Percentiles rank a stretch among this genome's conserved stretches.
These are phyloP conservation scores for Zhuqinia jingwanae DNA, from an alignment of 2,888 invertebrate species.

Conservation along the genomic window DNA sequence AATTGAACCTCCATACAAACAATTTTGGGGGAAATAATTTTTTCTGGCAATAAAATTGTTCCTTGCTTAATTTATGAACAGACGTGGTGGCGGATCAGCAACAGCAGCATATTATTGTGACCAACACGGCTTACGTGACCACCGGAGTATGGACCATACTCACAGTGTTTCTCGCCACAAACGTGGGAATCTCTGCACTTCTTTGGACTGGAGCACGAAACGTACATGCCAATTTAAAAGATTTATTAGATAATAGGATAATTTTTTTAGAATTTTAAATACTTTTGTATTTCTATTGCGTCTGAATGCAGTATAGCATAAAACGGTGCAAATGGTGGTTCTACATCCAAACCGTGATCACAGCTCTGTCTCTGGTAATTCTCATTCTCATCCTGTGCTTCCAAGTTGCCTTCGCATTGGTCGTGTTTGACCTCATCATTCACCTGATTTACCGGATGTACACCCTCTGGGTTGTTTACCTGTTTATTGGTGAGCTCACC, in stretches of 20 bases:
- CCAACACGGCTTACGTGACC: conserved; percentile 54
- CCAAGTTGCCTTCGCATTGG: conserved; percentile 70
- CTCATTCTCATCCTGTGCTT: conserved; percentile 74
- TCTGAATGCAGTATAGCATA: conserved; percentile 74
- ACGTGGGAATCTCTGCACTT: conserved; percentile 70
- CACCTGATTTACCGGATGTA: conserved; percentile 75
- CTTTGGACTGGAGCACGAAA: conserved; percentile 69
- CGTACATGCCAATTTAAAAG: conserved; percentile 50
- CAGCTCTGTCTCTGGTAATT: conserved; percentile 62
- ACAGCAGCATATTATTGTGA: too few species aligned
- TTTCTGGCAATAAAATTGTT: neutral
- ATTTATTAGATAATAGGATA: too few species aligned
- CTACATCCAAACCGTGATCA: conserved; percentile 72
- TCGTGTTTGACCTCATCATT: conserved; percentile 70
- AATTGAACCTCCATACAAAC: too few species aligned
- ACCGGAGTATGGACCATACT: conserved; percentile 75
- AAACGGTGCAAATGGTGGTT: conserved; percentile 76
- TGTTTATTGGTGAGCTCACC: conserved; percentile 71
- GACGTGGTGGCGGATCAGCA: conserved; percentile 38
- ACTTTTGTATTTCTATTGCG: too few species aligned
- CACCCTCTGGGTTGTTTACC: conserved; percentile 75
- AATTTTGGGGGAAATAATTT: neutral
- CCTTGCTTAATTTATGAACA: neutral
- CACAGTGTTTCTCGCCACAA: conserved; percentile 72
- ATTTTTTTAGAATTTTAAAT: too few species aligned